Percentiles rank a stretch among this genome's conserved stretches.
These are phyloP conservation scores for Metallyticus violacea DNA, from an alignment of 2,888 invertebrate species.

Conservation along the genomic window DNA sequence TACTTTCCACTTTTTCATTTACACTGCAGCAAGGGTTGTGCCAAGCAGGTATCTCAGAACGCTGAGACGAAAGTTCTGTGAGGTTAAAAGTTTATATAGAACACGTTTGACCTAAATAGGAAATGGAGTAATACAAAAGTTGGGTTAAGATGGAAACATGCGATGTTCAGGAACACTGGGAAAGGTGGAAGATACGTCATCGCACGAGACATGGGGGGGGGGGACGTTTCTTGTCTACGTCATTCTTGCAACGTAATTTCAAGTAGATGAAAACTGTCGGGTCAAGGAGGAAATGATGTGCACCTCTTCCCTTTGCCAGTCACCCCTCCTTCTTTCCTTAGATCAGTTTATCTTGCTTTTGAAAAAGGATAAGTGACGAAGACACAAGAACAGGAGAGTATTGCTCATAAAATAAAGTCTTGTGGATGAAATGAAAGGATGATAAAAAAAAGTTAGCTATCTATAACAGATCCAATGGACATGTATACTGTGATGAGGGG, in stretches of 20 bases:
- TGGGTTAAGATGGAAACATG: neutral
- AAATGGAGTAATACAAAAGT: neutral
- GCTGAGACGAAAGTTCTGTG: neutral
- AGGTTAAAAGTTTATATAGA: neutral
- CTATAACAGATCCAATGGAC: too few relatives aligned
- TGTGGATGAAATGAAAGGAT: too few relatives aligned
- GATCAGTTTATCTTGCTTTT: neutral
- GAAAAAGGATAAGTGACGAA: neutral
- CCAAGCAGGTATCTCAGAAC: neutral
- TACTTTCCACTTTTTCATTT: neutral
- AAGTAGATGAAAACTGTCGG: neutral
- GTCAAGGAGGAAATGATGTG: neutral
- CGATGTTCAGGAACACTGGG: neutral
- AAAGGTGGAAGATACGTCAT: neutral
- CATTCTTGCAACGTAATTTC: neutral
- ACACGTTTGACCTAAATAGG: neutral
- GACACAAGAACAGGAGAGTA: neutral
- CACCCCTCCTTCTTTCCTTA: neutral
- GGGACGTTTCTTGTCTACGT: neutral
- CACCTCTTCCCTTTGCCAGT: neutral
- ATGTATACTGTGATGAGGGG: too few relatives aligned
- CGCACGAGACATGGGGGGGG: neutral
- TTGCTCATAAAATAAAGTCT: too few relatives aligned
- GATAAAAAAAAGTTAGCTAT: too few relatives aligned
- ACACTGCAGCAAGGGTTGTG: neutral